These are phyloP conservation scores for Adineta ricciae DNA, from an alignment of 2,888 invertebrate genomes.

Conservation along the genomic window DNA sequence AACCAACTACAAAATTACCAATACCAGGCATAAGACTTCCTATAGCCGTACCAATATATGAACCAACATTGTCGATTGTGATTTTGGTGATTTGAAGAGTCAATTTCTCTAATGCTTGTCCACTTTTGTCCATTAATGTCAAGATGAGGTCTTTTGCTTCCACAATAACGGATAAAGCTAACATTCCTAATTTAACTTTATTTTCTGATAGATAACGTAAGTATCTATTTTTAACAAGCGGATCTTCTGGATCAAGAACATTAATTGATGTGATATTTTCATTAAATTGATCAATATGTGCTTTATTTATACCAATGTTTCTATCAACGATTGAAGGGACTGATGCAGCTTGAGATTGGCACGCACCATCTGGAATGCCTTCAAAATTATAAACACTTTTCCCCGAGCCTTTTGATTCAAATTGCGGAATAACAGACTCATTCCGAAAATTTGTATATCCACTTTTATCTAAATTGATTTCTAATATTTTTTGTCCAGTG, in stretches of 20 bases:
- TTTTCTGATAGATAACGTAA: background rate
- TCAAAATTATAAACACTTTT: background rate
- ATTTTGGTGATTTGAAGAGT: background rate
- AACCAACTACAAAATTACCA: background rate
- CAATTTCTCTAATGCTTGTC: background rate
- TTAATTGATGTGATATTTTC: background rate
- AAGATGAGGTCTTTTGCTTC: background rate
- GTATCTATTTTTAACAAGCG: background rate
- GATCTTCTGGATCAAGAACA: background rate
- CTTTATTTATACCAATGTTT: background rate
- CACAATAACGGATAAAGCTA: background rate
- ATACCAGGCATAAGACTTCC: background rate
- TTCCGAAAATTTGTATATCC: background rate
- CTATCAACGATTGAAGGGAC: background rate
- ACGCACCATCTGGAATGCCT: background rate
- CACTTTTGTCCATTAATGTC: background rate
- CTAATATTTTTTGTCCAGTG: background rate
- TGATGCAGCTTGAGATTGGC: background rate
- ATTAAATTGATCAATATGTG: background rate
- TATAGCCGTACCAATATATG: background rate
- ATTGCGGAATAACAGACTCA: background rate
- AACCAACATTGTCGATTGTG: background rate
- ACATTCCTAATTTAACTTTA: background rate
- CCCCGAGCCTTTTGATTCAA: background rate
- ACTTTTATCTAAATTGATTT: background rate